phyloP scores from a whole-genome alignment of 1,140 invertebrate species.

The Aricia agestis region DNA sequence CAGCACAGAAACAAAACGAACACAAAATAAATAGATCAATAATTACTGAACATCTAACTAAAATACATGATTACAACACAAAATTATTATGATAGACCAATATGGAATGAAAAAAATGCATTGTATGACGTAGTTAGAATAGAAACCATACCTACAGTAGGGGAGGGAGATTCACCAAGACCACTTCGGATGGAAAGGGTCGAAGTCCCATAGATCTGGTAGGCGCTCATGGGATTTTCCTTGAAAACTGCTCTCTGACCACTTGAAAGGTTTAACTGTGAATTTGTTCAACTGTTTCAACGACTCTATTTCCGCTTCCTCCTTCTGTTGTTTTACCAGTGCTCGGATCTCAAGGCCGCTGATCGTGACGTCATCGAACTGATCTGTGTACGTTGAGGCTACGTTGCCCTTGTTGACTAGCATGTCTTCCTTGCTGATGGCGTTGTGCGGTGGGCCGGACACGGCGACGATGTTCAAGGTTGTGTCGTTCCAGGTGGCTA shows the following conservation, averaged over 20 bases:
- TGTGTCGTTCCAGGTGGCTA: constrained; percentile 39
- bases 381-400: constrained; percentile 58
- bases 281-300: constrained; percentile 56
- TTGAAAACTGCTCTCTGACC: constrained; percentile 63
- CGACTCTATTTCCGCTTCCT: constrained; percentile 57
- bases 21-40: constrained; percentile 7
- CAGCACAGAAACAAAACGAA: constrained; percentile 21
- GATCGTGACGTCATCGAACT: constrained; percentile 57
- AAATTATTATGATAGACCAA: neutral
- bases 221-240: constrained; percentile 52
- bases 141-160: neutral
- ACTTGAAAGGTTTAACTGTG: constrained; percentile 63
- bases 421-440: constrained; percentile 37
- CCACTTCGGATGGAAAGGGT: constrained; percentile 57
- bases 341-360: constrained; percentile 54
- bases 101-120: neutral
- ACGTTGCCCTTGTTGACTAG: constrained; percentile 61
- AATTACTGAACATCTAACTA: constrained; percentile 16
- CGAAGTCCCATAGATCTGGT: constrained; percentile 68
- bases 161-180: constrained; percentile 61
- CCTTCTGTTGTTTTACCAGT: constrained; percentile 54
- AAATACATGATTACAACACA: neutral
- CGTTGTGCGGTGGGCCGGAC: constrained; percentile 64
- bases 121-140: neutral
- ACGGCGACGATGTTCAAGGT: constrained; percentile 54